Conservation (phyloP, 2,113 vertebrate genomes). For the Noturus placidus region DNA sequence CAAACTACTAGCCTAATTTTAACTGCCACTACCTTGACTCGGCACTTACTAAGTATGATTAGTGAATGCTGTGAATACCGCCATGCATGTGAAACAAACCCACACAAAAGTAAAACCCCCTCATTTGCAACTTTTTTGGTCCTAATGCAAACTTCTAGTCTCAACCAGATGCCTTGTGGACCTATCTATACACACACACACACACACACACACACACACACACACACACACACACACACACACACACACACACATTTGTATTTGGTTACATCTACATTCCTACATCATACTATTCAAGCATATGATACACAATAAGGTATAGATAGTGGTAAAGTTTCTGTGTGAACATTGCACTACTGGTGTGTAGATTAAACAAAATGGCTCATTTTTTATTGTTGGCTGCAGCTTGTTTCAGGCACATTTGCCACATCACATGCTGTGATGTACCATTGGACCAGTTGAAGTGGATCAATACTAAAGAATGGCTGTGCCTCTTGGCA, state of each 20-base stretch:
- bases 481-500: slow-evolving; percentile 53
- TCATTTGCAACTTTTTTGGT: too few relatives aligned
- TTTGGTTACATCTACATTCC: background rate
- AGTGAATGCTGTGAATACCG: too few relatives aligned
- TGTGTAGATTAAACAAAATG: slow-evolving; percentile 42
- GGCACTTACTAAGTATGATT: too few relatives aligned
- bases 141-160: too few relatives aligned
- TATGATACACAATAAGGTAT: background rate
- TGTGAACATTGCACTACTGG: background rate
- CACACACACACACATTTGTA: background rate
- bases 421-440: slow-evolving; percentile 48
- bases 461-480: slow-evolving; percentile 57
- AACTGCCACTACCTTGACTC: too few relatives aligned
- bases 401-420: slow-evolving; percentile 45
- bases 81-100: too few relatives aligned
- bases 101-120: too few relatives aligned
- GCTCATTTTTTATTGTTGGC: slow-evolving; percentile 35
- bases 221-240: too few relatives aligned
- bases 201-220: too few relatives aligned
- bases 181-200: too few relatives aligned
- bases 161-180: too few relatives aligned
- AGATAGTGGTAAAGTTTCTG: background rate
- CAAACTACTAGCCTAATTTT: background rate
- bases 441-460: slow-evolving; percentile 46
- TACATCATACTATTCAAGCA: background rate